Base-by-base conservation (phyloP, 2,888 invertebrate species). In the Plutella xylostella region DNA sequence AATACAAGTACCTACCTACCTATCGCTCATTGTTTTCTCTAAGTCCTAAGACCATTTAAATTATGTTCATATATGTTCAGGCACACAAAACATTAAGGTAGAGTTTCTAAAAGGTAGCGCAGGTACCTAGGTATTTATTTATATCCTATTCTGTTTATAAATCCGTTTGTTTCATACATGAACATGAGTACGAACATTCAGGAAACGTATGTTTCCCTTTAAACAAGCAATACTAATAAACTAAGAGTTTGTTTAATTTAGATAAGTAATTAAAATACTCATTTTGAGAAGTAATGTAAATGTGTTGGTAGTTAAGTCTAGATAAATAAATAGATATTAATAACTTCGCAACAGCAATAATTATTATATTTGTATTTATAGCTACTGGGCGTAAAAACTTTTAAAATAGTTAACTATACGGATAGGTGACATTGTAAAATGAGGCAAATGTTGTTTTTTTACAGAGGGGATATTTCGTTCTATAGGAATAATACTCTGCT, bases 321-420 rank as follows among this genome's bases (percentile, higher is more conserved):
- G 66, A 49, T 62, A 64, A 68, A 42, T 31, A 19, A 40, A 18
- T 40, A 38, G 25, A 41, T 34, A 18, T 22, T 40, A 38, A 46
- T 31, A n/a, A 69, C 67, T 72, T 73, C 76, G 79, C 82, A 66
- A 79, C 80, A 83, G 83, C 82, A 83, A 83, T 83, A 83, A 82
- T 79, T 42, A 78, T 78, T 42, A 78, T 78, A 80, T 79, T 79
- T 83, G 82, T 83, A 82, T 79, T 74, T 76, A 77, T 71, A 77
- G 80, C 80, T 80, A 82, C 75, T 72, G 80, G 76, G 80, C 77
- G 79, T 80, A 79, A 74, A 78, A 78, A 76, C 76, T 78, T 74
- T n/a, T n/a, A n/a, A n/a, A n/a, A n/a, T n/a, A n/a, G n/a, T n/a
- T n/a, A 76, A 75, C 77, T 78, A 76, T 71, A 65, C 63, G 68